Evolutionary conservation across 2,113 vertebrate genomes (phyloP), one percentile per base, ranked within the genome.

Genomic region (Bubo scandiacus): DNA sequence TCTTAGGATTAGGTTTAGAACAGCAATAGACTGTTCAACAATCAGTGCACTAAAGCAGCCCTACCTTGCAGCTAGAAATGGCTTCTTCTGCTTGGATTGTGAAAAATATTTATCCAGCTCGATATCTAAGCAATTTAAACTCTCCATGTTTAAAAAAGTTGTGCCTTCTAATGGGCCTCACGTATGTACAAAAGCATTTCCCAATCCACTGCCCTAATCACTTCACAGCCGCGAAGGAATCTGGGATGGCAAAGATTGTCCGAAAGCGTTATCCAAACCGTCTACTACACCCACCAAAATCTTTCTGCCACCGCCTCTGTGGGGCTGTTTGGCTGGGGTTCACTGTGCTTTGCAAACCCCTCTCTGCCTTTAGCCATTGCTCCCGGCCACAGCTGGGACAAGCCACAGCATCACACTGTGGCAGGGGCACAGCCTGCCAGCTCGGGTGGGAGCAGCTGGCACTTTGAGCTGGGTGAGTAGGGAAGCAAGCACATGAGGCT

Each of bases 401-500:
- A 72, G 45, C 45, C 0, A 0, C 34, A 40, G 38, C 58, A 62
- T 36, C 5, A 1, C 0, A 0, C 27, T 16, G 1, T 5, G 2
- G 1, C 0, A 0, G 17, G 47, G 3, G 23, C 26, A 6, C 52
- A 67, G 72, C 10, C 59, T 65, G n/a, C 17, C 26, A n/a, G 40
- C 45, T 34, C 3, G 11, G 22, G 11, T 26, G 36, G 45, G 17
- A 90, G 34, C 74, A 92, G 82, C 43, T 4, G 4, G 65, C 3
- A 2, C 57, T 85, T 40, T 34, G 42, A 79, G 61, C 30, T 6
- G 25, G 9, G 10, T 1, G 12, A 51, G 72, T 4, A 2, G 16
- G 14, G 9, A 22, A 59, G 20, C 0, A 10, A 81, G n/a, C 0
- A 1, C 40, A 4, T 8, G 67, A 65, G 58, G 54, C 19, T 72